Conservation (phyloP, 64 coral and sea anemone genomes). For the Dendronephthya gigantea region DNA sequence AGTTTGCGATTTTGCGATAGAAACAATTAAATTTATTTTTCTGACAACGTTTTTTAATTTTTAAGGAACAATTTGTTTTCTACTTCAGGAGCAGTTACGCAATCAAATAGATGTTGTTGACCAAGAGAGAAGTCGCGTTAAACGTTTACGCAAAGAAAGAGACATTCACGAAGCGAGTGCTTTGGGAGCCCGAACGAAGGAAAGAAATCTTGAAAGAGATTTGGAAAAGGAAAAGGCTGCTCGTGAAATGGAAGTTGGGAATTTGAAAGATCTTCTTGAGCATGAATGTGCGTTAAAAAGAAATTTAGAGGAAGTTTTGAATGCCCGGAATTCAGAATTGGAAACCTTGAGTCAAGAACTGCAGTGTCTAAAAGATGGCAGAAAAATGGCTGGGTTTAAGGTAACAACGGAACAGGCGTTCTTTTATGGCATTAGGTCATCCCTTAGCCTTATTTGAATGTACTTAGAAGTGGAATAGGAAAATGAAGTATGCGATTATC, state of each 20-base stretch:
- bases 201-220: neutral
- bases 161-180: slow-evolving; percentile 10
- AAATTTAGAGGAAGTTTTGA: neutral
- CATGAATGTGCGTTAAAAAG: neutral
- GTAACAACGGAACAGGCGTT: neutral
- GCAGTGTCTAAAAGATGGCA: neutral
- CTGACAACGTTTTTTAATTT: neutral
- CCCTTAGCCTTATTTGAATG: too few species aligned
- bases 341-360: neutral
- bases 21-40: too few species aligned
- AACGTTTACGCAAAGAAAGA: neutral
- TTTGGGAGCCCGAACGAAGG: neutral
- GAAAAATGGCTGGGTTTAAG: neutral
- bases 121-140: neutral
- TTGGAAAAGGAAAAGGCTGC: neutral
- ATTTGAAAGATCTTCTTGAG: neutral
- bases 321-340: neutral
- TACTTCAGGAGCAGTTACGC: neutral
- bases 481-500: too few species aligned
- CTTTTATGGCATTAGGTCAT: too few species aligned
- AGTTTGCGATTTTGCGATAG: too few species aligned
- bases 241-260: neutral
- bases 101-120: slow-evolving; percentile 9
- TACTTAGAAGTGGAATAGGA: too few species aligned
- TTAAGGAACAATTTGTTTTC: neutral